Conservation (phyloP, 2,888 invertebrate species). For the Cheilosia soror region DNA sequence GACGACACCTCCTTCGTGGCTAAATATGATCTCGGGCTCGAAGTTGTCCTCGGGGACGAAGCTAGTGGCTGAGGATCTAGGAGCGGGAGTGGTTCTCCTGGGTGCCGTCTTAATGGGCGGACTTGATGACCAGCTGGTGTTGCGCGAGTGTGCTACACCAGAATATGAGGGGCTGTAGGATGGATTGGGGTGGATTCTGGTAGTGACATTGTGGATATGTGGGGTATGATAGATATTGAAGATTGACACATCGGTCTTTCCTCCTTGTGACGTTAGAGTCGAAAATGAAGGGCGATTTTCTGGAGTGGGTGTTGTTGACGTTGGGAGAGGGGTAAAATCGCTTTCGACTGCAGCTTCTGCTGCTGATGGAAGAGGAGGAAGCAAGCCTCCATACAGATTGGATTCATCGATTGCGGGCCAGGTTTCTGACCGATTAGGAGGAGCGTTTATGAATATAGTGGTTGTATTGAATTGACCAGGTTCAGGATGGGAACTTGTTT, state of each 20-base stretch:
- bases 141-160: constrained; percentile 80
- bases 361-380: constrained; percentile 47
- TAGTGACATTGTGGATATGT: constrained; percentile 76
- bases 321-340: constrained; percentile 50
- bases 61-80: background rate
- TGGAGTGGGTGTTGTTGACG: constrained; percentile 19
- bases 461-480: constrained; percentile 12
- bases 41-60: background rate
- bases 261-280: constrained; percentile 15
- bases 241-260: constrained; percentile 74
- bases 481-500: background rate
- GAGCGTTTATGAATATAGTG: constrained; percentile 6
- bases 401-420: constrained; percentile 56
- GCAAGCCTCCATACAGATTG: constrained; percentile 37
- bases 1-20: constrained; percentile 60
- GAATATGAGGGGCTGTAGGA: constrained; percentile 81
- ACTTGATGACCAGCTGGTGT: constrained; percentile 77
- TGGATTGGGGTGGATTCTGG: constrained; percentile 76
- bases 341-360: background rate
- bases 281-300: constrained; percentile 36
- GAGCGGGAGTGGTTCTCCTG: constrained; percentile 13
- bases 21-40: constrained; percentile 66
- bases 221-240: constrained; percentile 79
- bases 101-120: constrained; percentile 42
- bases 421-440: constrained; percentile 6